A percentile compares a stretch with the other conserved stretches of the same genome.
Evolutionary conservation across 2,888 invertebrate species (phyloP).

Genomic region (Leucoma salicis): DNA sequence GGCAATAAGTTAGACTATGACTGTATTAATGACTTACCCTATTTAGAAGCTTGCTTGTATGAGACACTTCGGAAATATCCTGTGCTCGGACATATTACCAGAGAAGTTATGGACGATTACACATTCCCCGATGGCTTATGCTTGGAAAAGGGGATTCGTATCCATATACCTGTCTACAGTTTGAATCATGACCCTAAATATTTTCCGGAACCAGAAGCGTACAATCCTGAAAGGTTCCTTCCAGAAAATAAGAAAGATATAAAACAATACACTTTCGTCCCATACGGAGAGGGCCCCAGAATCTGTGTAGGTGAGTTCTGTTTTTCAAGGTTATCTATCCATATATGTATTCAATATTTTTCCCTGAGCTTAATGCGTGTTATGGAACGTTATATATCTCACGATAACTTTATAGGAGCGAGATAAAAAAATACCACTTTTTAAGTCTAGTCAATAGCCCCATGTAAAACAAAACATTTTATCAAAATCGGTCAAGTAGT

Average conservation of each 20-base stretch:
- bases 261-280: conserved; percentile 36
- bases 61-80: conserved; percentile 1
- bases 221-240: conserved; percentile 39
- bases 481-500: no score
- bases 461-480: no score
- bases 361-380: no score
- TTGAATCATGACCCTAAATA: conserved; percentile 38
- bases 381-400: no score
- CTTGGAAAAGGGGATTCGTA: conserved; percentile 42
- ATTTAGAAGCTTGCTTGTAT: background rate
- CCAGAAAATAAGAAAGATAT: conserved; percentile 31
- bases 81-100: background rate
- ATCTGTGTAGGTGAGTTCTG: conserved; percentile 33
- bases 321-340: no score
- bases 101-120: background rate
- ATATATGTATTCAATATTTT: no score
- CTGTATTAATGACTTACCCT: background rate
- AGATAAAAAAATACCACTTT: no score
- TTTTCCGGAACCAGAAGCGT: conserved; percentile 39
- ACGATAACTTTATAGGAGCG: no score
- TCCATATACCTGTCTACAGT: conserved; percentile 50
- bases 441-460: no score
- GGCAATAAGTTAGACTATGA: background rate
- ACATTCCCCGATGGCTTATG: conserved; percentile 39
- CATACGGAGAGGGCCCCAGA: conserved; percentile 44